Evolutionary conservation across 2,797 vertebrate genomes (phyloP), one percentile per base, ranked within the genome.

Genomic region (Hyperoplus lanceolatus): DNA sequence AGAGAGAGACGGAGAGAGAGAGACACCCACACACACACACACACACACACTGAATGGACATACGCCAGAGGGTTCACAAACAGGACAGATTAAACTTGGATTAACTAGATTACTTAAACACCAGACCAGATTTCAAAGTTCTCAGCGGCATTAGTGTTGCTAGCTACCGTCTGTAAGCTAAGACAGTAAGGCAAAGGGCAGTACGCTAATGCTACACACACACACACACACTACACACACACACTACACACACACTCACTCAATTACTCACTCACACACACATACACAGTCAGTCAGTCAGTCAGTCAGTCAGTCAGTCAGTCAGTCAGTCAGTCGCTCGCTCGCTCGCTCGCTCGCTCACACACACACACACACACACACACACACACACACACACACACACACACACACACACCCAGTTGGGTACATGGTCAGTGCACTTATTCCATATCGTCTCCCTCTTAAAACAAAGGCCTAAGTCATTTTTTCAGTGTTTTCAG

Each of bases 291-390:
- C 21, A 21, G 21, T 83, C 73, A 79, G 70, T 8, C 43, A 61
- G 5, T 72, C 70, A 55, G 56, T 62, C 59, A 46, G 68, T 45
- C 74, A 78, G 29, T 64, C 63, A 43, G 68, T 54, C 13, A 36
- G 73, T 56, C 76, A 83, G 68, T 65, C 21, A 15, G 57, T n/a
- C n/a, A n/a, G n/a, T n/a, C n/a, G n/a, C n/a, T n/a, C n/a, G n/a
- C n/a, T n/a, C n/a, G n/a, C n/a, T n/a, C n/a, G n/a, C n/a, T n/a
- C n/a, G n/a, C n/a, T n/a, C n/a, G n/a, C n/a, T 15, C 80, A 65
- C 70, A 71, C 82, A 71, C 21, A 63, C 71, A 77, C 68, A 70
- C n/a, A 70, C 83, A 79, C 77, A 70, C 18, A 65, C 71, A 78
- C 64, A 49, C 42, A 70, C 61, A 70, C 59, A 53, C 48, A 18